phyloP scores from a whole-genome alignment of 2,113 vertebrate species.

The Alligator sinensis region DNA sequence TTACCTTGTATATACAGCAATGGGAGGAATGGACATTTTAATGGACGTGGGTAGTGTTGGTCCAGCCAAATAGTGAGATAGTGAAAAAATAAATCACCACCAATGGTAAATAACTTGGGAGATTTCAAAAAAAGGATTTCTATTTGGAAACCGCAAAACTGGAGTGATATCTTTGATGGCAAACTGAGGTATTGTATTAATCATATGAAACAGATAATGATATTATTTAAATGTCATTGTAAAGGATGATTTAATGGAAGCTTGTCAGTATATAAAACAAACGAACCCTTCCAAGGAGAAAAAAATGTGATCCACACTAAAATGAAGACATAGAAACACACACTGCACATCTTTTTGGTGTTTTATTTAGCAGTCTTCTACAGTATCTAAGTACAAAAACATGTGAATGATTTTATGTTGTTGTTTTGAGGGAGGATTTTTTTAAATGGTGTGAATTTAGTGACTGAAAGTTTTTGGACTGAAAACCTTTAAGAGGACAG shows the following conservation, averaged over 20 bases:
- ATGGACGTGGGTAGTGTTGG: not conserved
- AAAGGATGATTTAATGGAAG: not conserved
- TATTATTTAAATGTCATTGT: conserved; percentile 10
- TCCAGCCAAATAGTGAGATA: not conserved
- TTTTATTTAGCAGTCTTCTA: not conserved
- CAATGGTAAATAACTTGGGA: not conserved
- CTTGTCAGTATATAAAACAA: conserved; percentile 8
- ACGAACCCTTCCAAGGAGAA: not conserved
- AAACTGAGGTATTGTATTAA: conserved; percentile 31
- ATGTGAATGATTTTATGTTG: not conserved
- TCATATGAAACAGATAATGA: not conserved
- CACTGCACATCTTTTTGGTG: not conserved
- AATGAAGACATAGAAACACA: not conserved
- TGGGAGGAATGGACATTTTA: not conserved
- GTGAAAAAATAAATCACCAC: not conserved
- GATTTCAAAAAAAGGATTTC: not conserved
- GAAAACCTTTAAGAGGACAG: not conserved
- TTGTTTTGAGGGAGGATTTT: not conserved
- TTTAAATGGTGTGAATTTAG: not conserved
- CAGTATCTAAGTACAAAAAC: not conserved
- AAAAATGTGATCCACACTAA: not conserved
- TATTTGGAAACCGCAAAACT: not conserved
- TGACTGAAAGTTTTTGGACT: not conserved
- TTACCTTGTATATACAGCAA: not conserved
- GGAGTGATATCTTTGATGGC: not conserved